A percentile compares a stretch with the other conserved stretches of the same genome.
Evolutionary conservation across 2,888 invertebrate genomes (phyloP).

Genomic region (Amphiduros pacificus): DNA sequence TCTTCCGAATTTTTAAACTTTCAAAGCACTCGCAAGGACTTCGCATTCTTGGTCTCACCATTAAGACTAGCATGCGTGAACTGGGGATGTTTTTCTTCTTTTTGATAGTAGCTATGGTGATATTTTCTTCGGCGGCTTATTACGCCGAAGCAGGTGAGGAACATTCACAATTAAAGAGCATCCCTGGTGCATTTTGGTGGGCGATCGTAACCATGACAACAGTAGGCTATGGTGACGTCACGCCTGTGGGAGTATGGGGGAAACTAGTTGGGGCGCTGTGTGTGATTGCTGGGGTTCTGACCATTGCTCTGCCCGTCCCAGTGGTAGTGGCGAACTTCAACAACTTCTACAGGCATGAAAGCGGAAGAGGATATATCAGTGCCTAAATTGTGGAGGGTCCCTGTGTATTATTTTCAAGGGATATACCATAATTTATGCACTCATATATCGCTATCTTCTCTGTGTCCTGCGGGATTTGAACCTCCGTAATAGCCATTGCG

Average conservation of each 20-base stretch:
- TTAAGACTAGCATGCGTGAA: conserved; percentile 51
- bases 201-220: conserved; percentile 52
- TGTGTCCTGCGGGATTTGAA: no score
- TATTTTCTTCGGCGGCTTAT: conserved; percentile 54
- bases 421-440: conserved; percentile 18
- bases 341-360: conserved; percentile 41
- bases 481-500: no score
- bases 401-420: background rate
- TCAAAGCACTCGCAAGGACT: conserved; percentile 56
- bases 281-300: conserved; percentile 39
- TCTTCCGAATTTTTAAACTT: conserved; percentile 54
- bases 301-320: conserved; percentile 41
- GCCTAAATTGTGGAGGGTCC: conserved; percentile 20
- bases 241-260: conserved; percentile 41
- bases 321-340: conserved; percentile 42
- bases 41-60: conserved; percentile 53
- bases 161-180: conserved; percentile 46
- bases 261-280: conserved; percentile 39
- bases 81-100: conserved; percentile 55
- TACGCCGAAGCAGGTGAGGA: conserved; percentile 50
- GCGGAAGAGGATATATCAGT: conserved; percentile 33
- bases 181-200: conserved; percentile 59
- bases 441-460: conserved; percentile 22
- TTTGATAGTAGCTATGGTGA: conserved; percentile 54
- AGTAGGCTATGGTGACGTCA: conserved; percentile 40